Evolutionary conservation across 2,797 vertebrate species (phyloP), one percentile per base, ranked within the genome.

Genomic region (Champsocephalus esox): DNA sequence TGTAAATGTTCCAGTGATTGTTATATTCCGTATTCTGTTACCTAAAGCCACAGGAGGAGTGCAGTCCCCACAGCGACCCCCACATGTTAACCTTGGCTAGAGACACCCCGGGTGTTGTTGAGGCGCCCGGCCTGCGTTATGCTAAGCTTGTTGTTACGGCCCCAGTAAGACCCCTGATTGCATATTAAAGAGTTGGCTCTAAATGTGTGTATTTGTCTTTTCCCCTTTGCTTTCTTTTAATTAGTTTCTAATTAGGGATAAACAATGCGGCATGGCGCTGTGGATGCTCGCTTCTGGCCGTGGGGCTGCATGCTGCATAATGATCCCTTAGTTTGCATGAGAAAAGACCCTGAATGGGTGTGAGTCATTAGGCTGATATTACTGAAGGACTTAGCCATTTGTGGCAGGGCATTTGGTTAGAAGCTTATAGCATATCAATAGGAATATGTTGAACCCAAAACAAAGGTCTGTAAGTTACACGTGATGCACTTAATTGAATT

Each of bases 191-290:
- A 73, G 67, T 70, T 10, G 11, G 58, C 13, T 65, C 57, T 80
- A 70, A 79, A 84, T 87, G 87, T 88, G 83, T 90, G 82, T 87
- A 84, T 93, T 93, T 93, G 86, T 79, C 82, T 81, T 91, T 73
- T 81, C 64, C 24, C 34, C 75, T 78, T 81, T 92, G 87, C 89
- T 92, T 92, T 92, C 88, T 87, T 92, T 93, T 93, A 93, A 94
- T 94, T 91, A 90, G 84, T 87, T 91, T 92, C 83, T 94, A 94
- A 94, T 94, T 91, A 90, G 88, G 88, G 91, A 91, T 91, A 86
- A 93, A 91, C 87, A 90, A 88, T 76, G 78, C 64, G 19, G 74
- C 21, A 28, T 28, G 60, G 66, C 85, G 70, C 51, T 12, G 54
- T 75, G 73, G 82, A 86, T 85, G 79, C 84, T 86, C 78, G 67